Evolutionary conservation across 2,797 vertebrate species (phyloP), one percentile per base, ranked within the genome.

Genomic region (Ficedula albicollis): DNA sequence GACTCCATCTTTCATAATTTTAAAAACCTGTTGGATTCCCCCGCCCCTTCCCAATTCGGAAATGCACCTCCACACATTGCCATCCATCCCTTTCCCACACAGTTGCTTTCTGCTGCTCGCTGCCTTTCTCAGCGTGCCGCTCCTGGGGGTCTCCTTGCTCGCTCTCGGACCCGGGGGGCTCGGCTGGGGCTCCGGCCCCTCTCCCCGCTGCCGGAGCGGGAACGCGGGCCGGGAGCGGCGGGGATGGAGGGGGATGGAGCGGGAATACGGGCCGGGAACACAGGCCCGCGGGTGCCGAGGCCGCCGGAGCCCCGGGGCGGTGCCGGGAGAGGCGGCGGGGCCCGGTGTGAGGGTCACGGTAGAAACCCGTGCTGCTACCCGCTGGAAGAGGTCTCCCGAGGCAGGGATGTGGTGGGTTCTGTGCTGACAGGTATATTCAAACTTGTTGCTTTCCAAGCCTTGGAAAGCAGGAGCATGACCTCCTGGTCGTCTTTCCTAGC

Each of bases 261-360:
- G 10, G 38, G 38, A 38, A 38, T 38, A 38, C 23, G 23, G 23
- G 7, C 13, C 13, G 23, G 46, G 46, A 46, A 7, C 12, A 6
- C 44, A 21, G 20, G 23, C 3, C 5, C 8, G 7, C 20, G 32
- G 4, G 15, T 23, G 30, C 32, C 34, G 30, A 14, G 0, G 58
- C 43, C 5, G 21, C 44, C 11, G 21, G 21, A 23, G 21, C 48
- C 46, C 48, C 48, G 9, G 25, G 48, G 48, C 48, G 5, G 23
- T 48, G 14, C 20, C 43, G 2, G n/a, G 5, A 12, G 52, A 13
- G 19, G 39, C 3, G 1, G 43, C 13, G 7, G 30, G 38, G 41
- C 34, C 34, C 11, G 22, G 3, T 13, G 15, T 4, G 21, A 12
- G 5, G 27, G 29, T 13, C 4, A 0, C 0, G 3, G 11, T 8